Conservation (phyloP, 1,140 invertebrate genomes). For the Tribolium madens region DNA sequence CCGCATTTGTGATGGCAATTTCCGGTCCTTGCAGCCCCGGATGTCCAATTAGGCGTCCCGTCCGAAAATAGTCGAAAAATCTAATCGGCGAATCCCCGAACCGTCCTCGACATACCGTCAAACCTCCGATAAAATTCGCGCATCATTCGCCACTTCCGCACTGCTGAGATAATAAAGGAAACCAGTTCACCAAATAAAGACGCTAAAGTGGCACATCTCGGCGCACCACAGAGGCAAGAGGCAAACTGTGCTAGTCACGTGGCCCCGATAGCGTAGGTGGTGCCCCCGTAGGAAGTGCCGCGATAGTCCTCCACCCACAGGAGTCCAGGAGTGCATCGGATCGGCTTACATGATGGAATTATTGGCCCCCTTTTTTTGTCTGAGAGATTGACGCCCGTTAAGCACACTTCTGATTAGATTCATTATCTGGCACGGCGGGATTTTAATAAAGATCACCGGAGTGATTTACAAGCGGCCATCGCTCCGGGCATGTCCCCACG, state of each 20-base stretch:
- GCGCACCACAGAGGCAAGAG: background rate
- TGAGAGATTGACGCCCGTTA: slow-evolving; percentile 12
- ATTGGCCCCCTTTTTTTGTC: slow-evolving; percentile 21
- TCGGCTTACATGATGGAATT: slow-evolving; percentile 14
- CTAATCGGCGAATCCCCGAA: slow-evolving; percentile 13
- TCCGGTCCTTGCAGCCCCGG: background rate
- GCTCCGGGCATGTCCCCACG: background rate
- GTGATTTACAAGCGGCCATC: background rate
- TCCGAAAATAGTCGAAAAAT: slow-evolving; percentile 4
- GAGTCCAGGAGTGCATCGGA: slow-evolving; percentile 27
- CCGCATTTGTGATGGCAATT: background rate
- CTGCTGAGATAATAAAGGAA: slow-evolving; percentile 21
- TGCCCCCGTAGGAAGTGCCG: slow-evolving; percentile 25
- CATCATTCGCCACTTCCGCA: slow-evolving; percentile 34
- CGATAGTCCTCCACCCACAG: slow-evolving; percentile 26
- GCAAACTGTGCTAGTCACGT: slow-evolving; percentile 21
- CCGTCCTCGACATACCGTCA: slow-evolving; percentile 44
- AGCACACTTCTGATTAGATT: slow-evolving; percentile 28
- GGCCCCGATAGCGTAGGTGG: slow-evolving; percentile 39
- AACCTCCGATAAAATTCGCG: slow-evolving; percentile 38
- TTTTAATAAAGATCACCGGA: slow-evolving; percentile 22
- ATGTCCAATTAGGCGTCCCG: background rate
- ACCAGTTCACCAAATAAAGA: slow-evolving; percentile 38
- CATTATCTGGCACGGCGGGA: slow-evolving; percentile 18
- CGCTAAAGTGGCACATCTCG: slow-evolving; percentile 40